A percentile compares a stretch with the other conserved stretches of the same genome.
These are phyloP conservation scores for Rhinophrynus dorsalis DNA, from an alignment of 2,797 vertebrate genomes.

Conservation along the genomic window DNA sequence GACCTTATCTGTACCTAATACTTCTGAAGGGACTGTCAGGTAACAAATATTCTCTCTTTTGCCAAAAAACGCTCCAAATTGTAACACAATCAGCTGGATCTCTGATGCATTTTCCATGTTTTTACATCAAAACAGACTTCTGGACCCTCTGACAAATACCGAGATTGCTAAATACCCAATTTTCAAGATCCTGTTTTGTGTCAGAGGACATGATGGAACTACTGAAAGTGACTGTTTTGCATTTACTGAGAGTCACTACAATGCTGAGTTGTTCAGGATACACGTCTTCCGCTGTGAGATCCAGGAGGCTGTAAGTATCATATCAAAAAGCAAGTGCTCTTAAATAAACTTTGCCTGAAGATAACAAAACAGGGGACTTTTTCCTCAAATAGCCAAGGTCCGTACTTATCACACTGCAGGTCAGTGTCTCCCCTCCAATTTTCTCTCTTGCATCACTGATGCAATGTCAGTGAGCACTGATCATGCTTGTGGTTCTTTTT, in stretches of 20 bases:
- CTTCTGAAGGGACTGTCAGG: slow-evolving; percentile 97
- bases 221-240: slow-evolving; percentile 97
- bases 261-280: slow-evolving; percentile 97
- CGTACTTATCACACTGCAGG: no score
- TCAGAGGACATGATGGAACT: slow-evolving; percentile 93
- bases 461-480: no score
- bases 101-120: not conserved
- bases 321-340: no score
- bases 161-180: slow-evolving; percentile 98
- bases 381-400: no score
- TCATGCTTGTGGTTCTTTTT: no score
- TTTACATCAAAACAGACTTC: slow-evolving; percentile 71
- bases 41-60: slow-evolving; percentile 60
- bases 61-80: no score
- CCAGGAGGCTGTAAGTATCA: slow-evolving; percentile 93
- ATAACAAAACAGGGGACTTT: no score
- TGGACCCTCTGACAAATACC: slow-evolving; percentile 89
- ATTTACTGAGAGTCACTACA: slow-evolving; percentile 98
- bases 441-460: no score
- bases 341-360: no score
- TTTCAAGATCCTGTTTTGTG: slow-evolving; percentile 98
- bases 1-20: slow-evolving; percentile 93
- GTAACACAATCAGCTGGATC: no score
- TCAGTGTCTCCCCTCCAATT: no score
- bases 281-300: slow-evolving; percentile 98